These are phyloP conservation scores for Ametastegia equiseti DNA, from an alignment of 2,888 invertebrate species.

Conservation along the genomic window DNA sequence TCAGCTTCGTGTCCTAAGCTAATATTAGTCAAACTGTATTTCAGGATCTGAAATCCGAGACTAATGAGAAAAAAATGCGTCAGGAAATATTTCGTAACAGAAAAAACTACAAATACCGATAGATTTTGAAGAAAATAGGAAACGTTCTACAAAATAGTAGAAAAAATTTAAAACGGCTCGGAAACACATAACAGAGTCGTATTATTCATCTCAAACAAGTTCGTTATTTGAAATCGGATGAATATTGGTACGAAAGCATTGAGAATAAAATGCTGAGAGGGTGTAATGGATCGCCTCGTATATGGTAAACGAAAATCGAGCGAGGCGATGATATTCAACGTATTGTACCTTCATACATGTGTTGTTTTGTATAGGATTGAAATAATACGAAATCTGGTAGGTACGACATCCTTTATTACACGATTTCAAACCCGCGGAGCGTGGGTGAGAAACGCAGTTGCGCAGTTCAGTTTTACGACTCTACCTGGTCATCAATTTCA, in stretches of 20 bases:
- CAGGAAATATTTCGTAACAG: neutral
- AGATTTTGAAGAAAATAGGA: too few species aligned
- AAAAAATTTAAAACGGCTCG: too few species aligned
- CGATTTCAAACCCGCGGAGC: slow-evolving; percentile 1
- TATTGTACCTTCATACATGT: too few species aligned
- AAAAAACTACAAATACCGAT: neutral
- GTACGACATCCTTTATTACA: neutral
- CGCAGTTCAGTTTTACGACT: slow-evolving; percentile 39
- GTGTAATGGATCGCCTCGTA: too few species aligned
- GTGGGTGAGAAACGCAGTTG: slow-evolving; percentile 33
- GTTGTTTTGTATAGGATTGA: neutral
- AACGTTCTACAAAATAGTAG: too few species aligned
- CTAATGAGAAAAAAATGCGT: neutral
- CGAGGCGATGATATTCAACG: too few species aligned
- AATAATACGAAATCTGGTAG: neutral
- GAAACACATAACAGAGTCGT: too few species aligned
- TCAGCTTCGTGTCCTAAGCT: neutral
- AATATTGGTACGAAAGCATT: too few species aligned
- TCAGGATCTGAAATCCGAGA: neutral
- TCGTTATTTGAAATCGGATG: neutral
- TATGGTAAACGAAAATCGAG: too few species aligned
- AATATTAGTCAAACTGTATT: slow-evolving; percentile 6
- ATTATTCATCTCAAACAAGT: too few species aligned
- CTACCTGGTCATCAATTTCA: slow-evolving; percentile 28
- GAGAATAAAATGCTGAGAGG: too few species aligned